Conservation (phyloP, 2,113 vertebrate species). For the Lota lota region DNA sequence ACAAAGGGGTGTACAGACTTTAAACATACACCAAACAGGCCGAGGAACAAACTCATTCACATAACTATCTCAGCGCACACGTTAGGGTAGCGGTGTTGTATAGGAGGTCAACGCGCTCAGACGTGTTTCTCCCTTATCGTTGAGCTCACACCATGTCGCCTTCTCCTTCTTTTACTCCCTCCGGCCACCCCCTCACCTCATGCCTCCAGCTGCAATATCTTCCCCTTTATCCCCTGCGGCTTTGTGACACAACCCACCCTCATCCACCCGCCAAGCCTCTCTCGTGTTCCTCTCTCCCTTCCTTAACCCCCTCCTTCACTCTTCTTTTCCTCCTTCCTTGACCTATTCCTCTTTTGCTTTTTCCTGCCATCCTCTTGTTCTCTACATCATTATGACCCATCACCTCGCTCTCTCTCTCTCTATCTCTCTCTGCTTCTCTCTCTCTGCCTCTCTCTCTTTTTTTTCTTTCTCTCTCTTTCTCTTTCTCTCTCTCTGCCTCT, state of each 20-base stretch:
- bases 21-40: no score
- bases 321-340: neutral
- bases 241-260: no score
- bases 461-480: conserved; percentile 6
- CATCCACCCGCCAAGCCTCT: no score
- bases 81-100: no score
- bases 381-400: no score
- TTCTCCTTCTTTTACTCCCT: neutral
- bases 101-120: conserved; percentile 16
- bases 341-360: neutral
- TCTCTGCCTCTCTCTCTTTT: conserved; percentile 2
- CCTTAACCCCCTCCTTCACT: conserved; percentile 29
- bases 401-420: neutral
- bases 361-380: neutral
- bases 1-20: no score
- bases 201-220: neutral
- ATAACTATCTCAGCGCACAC: no score
- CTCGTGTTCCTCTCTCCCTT: neutral
- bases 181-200: neutral
- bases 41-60: no score
- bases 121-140: conserved; percentile 30
- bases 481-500: neutral
- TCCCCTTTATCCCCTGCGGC: no score
- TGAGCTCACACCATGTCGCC: conserved; percentile 36
- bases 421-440: conserved; percentile 14